Evolutionary conservation across 1,140 invertebrate genomes (phyloP).

Genomic region (Drosophila pseudoobscura): DNA sequence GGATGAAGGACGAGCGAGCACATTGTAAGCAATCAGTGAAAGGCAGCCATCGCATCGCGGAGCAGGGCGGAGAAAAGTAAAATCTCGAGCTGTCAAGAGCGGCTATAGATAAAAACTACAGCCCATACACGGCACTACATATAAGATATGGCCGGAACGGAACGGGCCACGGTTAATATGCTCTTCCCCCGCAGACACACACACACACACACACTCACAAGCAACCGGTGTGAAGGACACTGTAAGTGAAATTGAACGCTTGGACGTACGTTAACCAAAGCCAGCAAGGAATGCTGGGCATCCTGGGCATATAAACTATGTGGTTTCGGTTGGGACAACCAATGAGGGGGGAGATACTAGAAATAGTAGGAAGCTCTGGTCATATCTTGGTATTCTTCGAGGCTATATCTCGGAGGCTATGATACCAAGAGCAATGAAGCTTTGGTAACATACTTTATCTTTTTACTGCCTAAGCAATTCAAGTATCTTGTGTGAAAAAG

Average conservation of each 20-base stretch:
- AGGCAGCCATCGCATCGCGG: not conserved
- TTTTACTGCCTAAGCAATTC: too few species aligned
- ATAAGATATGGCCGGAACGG: constrained; percentile 13
- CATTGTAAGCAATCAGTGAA: constrained; percentile 66
- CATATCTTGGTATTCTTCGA: not conserved
- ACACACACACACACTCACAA: constrained; percentile 14
- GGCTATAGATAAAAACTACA: constrained; percentile 68
- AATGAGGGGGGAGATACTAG: too few species aligned
- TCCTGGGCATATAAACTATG: constrained; percentile 25
- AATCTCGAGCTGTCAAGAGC: constrained; percentile 64
- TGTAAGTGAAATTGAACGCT: constrained; percentile 67
- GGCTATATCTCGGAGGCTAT: too few species aligned
- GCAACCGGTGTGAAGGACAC: constrained; percentile 72
- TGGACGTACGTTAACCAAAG: constrained; percentile 44
- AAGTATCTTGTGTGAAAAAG: too few species aligned
- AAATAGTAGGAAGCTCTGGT: not conserved
- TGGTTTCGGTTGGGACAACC: constrained; percentile 16
- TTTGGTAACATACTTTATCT: too few species aligned
- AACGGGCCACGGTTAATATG: constrained; percentile 58
- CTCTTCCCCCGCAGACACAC: constrained; percentile 10
- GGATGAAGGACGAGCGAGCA: constrained; percentile 23
- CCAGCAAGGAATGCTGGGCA: constrained; percentile 1
- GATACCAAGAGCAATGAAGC: too few species aligned
- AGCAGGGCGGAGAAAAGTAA: constrained; percentile 28
- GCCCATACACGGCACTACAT: constrained; percentile 31